These are phyloP conservation scores for Spilogale gracilis DNA, from an alignment of 2,113 vertebrate species.

Conservation along the genomic window DNA sequence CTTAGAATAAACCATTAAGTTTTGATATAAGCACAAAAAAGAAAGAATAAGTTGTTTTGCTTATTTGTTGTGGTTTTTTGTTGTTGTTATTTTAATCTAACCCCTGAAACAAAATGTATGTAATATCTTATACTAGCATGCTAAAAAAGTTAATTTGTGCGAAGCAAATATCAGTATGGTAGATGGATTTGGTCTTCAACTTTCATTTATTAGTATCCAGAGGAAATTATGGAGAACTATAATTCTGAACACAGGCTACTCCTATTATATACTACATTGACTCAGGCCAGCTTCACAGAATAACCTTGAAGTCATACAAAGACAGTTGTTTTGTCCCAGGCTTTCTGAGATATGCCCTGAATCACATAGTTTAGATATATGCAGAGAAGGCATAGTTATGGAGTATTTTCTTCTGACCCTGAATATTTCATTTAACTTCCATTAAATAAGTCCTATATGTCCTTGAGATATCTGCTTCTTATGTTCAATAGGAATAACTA, in stretches of 20 bases:
- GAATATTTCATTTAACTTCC: not conserved
- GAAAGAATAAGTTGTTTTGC: not conserved
- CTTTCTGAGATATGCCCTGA: not conserved
- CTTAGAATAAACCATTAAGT: not conserved
- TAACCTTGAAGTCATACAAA: not conserved
- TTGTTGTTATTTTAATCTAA: not conserved
- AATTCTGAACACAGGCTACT: not conserved
- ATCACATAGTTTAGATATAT: not conserved
- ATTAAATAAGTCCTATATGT: not conserved
- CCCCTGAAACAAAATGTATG: not conserved
- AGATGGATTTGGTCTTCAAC: not conserved
- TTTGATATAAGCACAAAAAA: not conserved
- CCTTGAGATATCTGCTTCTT: not conserved
- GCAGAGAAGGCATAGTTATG: not conserved
- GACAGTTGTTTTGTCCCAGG: not conserved
- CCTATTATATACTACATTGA: not conserved
- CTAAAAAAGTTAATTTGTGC: not conserved
- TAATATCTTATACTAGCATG: not conserved
- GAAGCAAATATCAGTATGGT: not conserved
- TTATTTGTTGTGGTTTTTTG: not conserved
- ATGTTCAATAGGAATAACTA: not conserved
- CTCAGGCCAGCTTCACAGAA: not conserved
- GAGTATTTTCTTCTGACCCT: not conserved
- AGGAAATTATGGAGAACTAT: not conserved
- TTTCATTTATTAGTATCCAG: not conserved